Base-by-base conservation (phyloP, 2,113 vertebrate genomes). In the Riparia riparia region DNA sequence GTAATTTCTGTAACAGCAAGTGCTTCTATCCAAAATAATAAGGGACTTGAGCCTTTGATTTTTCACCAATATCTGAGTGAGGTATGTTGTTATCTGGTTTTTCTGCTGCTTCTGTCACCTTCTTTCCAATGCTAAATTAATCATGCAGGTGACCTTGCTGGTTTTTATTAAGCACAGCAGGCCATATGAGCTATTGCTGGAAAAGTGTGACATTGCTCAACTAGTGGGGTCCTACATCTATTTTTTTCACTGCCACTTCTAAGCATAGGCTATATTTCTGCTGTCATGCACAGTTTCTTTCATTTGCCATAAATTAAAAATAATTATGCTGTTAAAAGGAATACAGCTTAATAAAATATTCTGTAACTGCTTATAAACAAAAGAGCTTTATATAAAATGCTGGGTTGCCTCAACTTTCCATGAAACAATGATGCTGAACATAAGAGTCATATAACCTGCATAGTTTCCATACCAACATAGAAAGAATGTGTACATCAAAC, bases 81-180 rank as follows among this genome's bases (percentile, higher is more conserved):
- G 13, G 31, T 73, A 14, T 81, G 39, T 68, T 92, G 60, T 31
- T 94, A 28, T 90, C 49, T 90, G 58, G 0, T 29, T 37, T 72
- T 96, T 89, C 65, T 76, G 13, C 44, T 81, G 44, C 64, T 92
- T 88, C 72, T 93, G 69, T 89, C 82, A 86, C 80, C 31, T 71
- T 83, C 60, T 81, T 95, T 86, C 60, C 18, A 77, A 37, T 3
- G 3, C 61, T 81, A 84, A 94, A 93, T 92, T 94, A 96, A 95
- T 92, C 96, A 86, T 61, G 41, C 72, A 64, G 88, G 76, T 94
- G 88, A 94, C 92, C 92, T 94, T 92, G 90, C 68, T 89, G 56
- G 9, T 41, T 96, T 93, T 96, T 83, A 92, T 90, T 92, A 84
- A 5, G 1, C 68, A 5, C 72, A 81, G 96, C 76, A 84, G 82